A percentile compares a stretch with the other conserved stretches of the same genome.
phyloP scores from a whole-genome alignment of 2,797 vertebrate genomes.

The Pipistrellus nathusii region DNA sequence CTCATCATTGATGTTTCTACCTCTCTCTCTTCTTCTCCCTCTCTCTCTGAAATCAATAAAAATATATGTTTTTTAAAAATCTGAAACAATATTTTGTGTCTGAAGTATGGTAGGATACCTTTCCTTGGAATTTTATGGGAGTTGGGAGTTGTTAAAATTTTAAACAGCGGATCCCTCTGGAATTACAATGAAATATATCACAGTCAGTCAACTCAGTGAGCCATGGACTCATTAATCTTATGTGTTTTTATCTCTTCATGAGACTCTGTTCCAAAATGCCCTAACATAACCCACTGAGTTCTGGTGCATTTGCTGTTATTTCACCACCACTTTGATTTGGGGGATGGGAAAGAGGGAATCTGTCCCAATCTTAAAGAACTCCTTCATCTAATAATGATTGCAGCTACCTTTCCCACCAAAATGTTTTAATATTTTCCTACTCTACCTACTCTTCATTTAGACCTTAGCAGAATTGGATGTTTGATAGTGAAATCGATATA shows the following conservation, averaged over 20 bases:
- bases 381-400: not conserved
- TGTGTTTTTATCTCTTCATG: not conserved
- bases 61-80: not conserved
- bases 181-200: constrained; percentile 18
- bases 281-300: not conserved
- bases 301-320: not conserved
- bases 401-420: not conserved
- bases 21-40: too few species aligned
- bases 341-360: not conserved
- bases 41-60: too few species aligned
- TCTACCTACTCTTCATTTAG: not conserved
- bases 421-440: not conserved
- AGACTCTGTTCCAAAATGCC: not conserved
- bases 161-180: not conserved
- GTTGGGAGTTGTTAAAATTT: constrained; percentile 55
- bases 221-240: not conserved
- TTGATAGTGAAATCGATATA: not conserved
- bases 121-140: constrained; percentile 44
- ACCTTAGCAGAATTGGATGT: not conserved
- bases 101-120: not conserved
- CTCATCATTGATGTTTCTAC: too few species aligned
- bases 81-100: not conserved
- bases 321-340: not conserved
- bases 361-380: not conserved
- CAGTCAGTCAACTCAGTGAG: not conserved